Percentiles rank a stretch among this genome's conserved stretches.
phyloP scores from a whole-genome alignment of 1,140 invertebrate genomes.

The Drosophila biarmipes region DNA sequence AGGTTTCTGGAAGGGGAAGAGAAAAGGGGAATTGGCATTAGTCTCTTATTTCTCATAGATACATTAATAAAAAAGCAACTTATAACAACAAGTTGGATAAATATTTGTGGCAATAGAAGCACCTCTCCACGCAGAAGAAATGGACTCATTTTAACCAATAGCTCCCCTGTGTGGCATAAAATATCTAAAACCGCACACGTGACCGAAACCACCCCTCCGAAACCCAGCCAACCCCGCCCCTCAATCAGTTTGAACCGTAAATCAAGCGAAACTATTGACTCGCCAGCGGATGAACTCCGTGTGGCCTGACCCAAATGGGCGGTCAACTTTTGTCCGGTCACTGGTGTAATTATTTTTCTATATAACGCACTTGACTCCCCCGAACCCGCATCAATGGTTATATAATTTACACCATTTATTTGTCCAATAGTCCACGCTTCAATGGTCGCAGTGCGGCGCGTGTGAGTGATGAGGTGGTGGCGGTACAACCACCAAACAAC shows the following conservation, averaged over 20 bases:
- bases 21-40: neutral
- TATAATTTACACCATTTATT: conserved; percentile 72
- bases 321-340: conserved; percentile 57
- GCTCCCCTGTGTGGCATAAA: conserved; percentile 48
- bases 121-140: neutral
- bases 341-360: conserved; percentile 55
- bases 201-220: conserved; percentile 21
- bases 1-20: conserved; percentile 59
- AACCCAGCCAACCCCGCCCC: neutral
- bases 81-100: neutral
- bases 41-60: neutral
- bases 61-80: neutral
- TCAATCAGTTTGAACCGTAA: conserved; percentile 22
- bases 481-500: conserved; percentile 26
- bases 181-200: conserved; percentile 43
- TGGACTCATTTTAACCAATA: conserved; percentile 12
- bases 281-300: conserved; percentile 29
- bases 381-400: conserved; percentile 48
- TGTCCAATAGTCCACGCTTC: conserved; percentile 54
- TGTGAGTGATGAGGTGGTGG: conserved; percentile 29
- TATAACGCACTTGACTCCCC: conserved; percentile 38
- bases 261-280: conserved; percentile 47
- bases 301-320: conserved; percentile 52
- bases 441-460: conserved; percentile 22
- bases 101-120: conserved; percentile 20